These are phyloP conservation scores for Sula dactylatra DNA, from an alignment of 2,113 vertebrate genomes.

Conservation along the genomic window DNA sequence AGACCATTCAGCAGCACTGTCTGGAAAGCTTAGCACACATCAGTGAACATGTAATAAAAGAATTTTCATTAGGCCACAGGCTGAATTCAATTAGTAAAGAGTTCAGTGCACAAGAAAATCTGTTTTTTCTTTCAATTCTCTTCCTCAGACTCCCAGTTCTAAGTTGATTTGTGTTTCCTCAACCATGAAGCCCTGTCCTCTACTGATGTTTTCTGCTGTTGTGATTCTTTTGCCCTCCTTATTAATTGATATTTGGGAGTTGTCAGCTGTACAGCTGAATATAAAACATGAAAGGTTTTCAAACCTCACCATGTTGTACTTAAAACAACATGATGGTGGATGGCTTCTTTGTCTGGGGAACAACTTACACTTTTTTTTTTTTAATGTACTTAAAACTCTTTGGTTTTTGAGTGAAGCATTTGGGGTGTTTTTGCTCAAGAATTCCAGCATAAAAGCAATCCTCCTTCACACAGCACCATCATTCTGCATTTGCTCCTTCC, in stretches of 20 bases:
- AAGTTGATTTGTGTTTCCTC: constrained; percentile 22
- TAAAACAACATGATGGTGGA: not conserved
- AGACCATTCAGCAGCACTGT: constrained; percentile 20
- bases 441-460: not conserved
- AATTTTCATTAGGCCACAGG: constrained; percentile 13
- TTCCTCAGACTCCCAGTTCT: not conserved
- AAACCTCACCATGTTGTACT: not conserved
- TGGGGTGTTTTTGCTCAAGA: not conserved
- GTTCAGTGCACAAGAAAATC: constrained; percentile 44
- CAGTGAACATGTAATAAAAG: not conserved
- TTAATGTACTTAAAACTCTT: not conserved
- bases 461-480: not conserved
- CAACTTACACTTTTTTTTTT: not conserved
- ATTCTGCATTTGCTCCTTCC: not conserved
- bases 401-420: not conserved
- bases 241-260: not conserved
- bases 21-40: constrained; percentile 25
- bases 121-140: constrained; percentile 42
- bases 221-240: constrained; percentile 19
- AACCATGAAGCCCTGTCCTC: constrained; percentile 2
- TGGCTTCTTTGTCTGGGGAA: not conserved
- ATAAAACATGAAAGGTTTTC: constrained; percentile 6
- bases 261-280: not conserved
- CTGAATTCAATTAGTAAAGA: constrained; percentile 36
- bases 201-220: constrained; percentile 17